A percentile compares a stretch with the other conserved stretches of the same genome.
These are phyloP conservation scores for Halcyon leucocephala DNA, from an alignment of 2,797 vertebrate genomes.

Conservation along the genomic window DNA sequence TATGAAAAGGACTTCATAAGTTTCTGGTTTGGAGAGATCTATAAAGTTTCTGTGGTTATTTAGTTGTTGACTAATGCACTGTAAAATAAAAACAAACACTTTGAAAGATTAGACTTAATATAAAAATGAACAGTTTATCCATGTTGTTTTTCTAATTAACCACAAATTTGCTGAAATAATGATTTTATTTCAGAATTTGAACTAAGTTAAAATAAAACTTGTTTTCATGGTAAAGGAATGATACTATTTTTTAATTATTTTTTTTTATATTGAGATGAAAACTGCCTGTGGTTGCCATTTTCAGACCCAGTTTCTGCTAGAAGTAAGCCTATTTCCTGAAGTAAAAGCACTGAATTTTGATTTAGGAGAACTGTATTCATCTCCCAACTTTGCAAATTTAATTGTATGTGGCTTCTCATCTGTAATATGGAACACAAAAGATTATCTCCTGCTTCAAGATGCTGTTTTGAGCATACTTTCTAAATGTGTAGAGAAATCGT, in stretches of 20 bases:
- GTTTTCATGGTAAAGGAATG: background rate
- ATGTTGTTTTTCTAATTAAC: background rate
- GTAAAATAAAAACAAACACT: background rate
- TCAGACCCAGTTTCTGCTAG: background rate
- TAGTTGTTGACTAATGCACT: background rate
- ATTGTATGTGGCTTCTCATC: background rate
- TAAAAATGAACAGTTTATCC: background rate
- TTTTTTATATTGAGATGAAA: background rate
- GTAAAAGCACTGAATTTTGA: background rate
- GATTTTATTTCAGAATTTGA: too few relatives aligned
- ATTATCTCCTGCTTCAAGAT: background rate
- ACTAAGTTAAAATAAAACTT: background rate
- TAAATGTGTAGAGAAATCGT: background rate
- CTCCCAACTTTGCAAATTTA: background rate
- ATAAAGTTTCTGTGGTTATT: background rate
- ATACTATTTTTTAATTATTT: background rate
- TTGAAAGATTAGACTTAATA: background rate
- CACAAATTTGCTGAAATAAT: background rate
- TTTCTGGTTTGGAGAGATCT: background rate
- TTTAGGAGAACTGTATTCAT: background rate
- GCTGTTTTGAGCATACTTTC: background rate
- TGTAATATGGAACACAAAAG: background rate
- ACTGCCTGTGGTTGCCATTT: background rate
- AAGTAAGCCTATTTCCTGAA: background rate
- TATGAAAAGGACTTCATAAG: background rate